phyloP scores from a whole-genome alignment of 2,113 vertebrate species.

The Percopsis transmontana region DNA sequence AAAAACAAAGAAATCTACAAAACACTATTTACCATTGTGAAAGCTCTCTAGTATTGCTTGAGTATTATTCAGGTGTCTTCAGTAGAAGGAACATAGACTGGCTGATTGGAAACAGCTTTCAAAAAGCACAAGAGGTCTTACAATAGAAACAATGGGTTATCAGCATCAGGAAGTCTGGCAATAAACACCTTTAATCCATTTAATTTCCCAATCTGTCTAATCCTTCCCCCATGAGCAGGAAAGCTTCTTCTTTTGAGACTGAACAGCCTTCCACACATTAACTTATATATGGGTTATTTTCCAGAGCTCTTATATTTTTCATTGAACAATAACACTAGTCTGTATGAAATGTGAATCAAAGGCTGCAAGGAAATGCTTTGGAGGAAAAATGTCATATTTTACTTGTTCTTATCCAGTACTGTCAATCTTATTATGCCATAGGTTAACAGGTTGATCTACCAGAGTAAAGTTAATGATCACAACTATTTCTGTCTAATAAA shows the following conservation, averaged over 20 bases:
- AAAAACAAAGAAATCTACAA: background rate
- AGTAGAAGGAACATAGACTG: no score
- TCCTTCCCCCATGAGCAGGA: conserved; percentile 4
- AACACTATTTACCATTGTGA: background rate
- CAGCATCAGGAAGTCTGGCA: conserved; percentile 24
- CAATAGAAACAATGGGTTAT: conserved; percentile 1
- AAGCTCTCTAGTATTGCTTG: no score
- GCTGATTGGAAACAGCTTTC: background rate
- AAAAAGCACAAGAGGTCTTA: background rate
- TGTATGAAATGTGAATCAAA: no score
- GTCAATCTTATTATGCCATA: no score
- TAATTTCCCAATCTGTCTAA: background rate
- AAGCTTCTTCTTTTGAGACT: conserved; percentile 5
- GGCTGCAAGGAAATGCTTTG: no score
- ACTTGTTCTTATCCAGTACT: no score
- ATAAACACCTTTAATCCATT: conserved; percentile 12
- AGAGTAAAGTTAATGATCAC: no score
- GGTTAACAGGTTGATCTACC: no score
- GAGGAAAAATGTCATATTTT: no score
- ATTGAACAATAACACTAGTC: no score
- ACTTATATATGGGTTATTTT: background rate
- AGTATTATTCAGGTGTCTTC: no score
- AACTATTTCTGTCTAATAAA: background rate
- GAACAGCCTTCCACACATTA: background rate
- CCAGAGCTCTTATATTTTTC: no score